Evolutionary conservation across 1,140 invertebrate genomes (phyloP).

Genomic region (Drosophila nigromelanica): DNA sequence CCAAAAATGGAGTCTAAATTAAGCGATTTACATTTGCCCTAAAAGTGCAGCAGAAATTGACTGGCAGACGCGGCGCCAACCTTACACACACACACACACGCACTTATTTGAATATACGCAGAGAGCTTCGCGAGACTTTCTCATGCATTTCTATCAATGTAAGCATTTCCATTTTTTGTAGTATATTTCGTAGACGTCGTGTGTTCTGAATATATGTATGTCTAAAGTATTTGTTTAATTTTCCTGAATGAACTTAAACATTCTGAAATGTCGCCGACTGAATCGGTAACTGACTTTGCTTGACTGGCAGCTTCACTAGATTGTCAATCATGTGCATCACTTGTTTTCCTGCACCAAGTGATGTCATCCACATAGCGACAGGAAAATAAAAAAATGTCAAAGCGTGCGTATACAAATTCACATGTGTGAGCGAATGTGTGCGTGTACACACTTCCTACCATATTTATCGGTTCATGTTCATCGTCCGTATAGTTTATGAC

Average conservation of each 20-base stretch:
- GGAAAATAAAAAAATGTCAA: conserved; percentile 31
- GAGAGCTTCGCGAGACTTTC: conserved; percentile 3
- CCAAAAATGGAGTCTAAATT: conserved; percentile 49
- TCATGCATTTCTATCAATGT: conserved; percentile 58
- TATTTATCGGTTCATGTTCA: conserved; percentile 51
- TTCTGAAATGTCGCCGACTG: conserved; percentile 64
- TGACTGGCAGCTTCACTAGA: conserved; percentile 47
- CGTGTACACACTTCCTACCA: conserved; percentile 1
- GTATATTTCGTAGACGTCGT: conserved; percentile 17
- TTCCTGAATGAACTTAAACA: conserved; percentile 64
- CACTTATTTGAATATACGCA: neutral
- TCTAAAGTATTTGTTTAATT: conserved; percentile 54
- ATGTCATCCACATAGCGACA: conserved; percentile 50
- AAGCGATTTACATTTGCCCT: conserved; percentile 49
- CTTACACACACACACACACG: conserved; percentile 2
- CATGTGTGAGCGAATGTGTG: conserved; percentile 5
- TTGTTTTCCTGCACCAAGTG: conserved; percentile 41
- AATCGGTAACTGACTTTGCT: conserved; percentile 33
- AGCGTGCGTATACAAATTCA: neutral
- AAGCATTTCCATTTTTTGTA: conserved; percentile 40
- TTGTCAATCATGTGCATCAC: conserved; percentile 78
- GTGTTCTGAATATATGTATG: conserved; percentile 2
- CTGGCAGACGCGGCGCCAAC: conserved; percentile 52
- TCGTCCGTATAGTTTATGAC: conserved; percentile 52
- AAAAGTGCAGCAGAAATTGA: conserved; percentile 24